These are phyloP conservation scores for Laothoe populi DNA, from an alignment of 2,888 invertebrate species.

Conservation along the genomic window DNA sequence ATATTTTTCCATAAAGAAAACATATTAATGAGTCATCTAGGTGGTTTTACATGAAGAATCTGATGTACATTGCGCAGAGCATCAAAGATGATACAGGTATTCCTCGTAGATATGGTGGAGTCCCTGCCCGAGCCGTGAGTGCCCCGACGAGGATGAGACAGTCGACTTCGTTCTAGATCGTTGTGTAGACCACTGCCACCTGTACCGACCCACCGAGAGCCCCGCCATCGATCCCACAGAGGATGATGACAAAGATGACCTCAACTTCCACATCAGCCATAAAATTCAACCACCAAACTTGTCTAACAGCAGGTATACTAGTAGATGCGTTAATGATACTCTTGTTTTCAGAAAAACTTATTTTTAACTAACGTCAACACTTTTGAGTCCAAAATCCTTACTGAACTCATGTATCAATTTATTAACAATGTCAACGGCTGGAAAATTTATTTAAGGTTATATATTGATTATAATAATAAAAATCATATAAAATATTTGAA, in stretches of 20 bases:
- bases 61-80: neutral
- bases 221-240: conserved; percentile 70
- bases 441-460: too few species aligned
- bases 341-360: too few species aligned
- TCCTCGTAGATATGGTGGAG: conserved; percentile 90
- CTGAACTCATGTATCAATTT: too few species aligned
- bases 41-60: neutral
- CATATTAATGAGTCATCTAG: neutral
- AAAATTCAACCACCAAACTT: conserved; percentile 73
- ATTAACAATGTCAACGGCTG: too few species aligned
- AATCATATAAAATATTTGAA: too few species aligned
- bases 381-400: too few species aligned
- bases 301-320: conserved; percentile 67
- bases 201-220: conserved; percentile 74
- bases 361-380: too few species aligned
- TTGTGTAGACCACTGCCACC: conserved; percentile 89
- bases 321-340: too few species aligned
- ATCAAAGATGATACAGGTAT: neutral
- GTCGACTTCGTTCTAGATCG: conserved; percentile 89
- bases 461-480: too few species aligned
- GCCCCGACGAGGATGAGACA: conserved; percentile 90
- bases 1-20: too few species aligned
- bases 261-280: conserved; percentile 83
- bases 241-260: conserved; percentile 81
- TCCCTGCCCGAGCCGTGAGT: conserved; percentile 91